Conservation (phyloP, 2,888 invertebrate species). For the Oscheius sp. region DNA sequence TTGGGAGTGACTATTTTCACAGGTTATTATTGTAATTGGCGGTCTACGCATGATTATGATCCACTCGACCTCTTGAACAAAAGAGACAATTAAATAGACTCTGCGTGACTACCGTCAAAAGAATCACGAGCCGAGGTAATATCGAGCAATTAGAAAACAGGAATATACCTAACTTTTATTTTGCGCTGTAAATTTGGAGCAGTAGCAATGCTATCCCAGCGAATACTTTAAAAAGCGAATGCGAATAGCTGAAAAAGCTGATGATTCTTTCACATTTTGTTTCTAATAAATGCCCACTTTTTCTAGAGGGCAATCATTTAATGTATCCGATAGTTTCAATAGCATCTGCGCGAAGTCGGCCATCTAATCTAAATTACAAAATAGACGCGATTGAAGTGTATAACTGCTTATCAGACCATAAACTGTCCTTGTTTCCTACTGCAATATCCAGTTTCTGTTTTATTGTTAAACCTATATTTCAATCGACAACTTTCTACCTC, state of each 20-base stretch:
- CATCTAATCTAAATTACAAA: too few relatives aligned
- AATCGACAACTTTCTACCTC: background rate
- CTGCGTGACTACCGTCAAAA: background rate
- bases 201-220: slow-evolving; percentile 55
- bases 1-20: slow-evolving; percentile 29
- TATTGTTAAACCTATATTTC: background rate
- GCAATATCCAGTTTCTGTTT: background rate
- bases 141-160: background rate
- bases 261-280: slow-evolving; percentile 42
- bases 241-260: slow-evolving; percentile 44
- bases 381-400: background rate
- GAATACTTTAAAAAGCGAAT: slow-evolving; percentile 51
- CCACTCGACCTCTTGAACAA: slow-evolving; percentile 31
- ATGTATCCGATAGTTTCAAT: too few relatives aligned
- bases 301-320: background rate
- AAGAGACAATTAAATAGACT: slow-evolving; percentile 27
- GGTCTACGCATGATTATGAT: slow-evolving; percentile 31
- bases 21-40: slow-evolving; percentile 33
- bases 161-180: too few relatives aligned
- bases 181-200: too few relatives aligned
- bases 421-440: background rate
- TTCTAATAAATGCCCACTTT: background rate
- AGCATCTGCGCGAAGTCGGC: too few relatives aligned
- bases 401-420: background rate
- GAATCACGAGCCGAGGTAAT: slow-evolving; percentile 25